phyloP scores from a whole-genome alignment of 2,113 vertebrate genomes.

The Deroptyus accipitrinus region DNA sequence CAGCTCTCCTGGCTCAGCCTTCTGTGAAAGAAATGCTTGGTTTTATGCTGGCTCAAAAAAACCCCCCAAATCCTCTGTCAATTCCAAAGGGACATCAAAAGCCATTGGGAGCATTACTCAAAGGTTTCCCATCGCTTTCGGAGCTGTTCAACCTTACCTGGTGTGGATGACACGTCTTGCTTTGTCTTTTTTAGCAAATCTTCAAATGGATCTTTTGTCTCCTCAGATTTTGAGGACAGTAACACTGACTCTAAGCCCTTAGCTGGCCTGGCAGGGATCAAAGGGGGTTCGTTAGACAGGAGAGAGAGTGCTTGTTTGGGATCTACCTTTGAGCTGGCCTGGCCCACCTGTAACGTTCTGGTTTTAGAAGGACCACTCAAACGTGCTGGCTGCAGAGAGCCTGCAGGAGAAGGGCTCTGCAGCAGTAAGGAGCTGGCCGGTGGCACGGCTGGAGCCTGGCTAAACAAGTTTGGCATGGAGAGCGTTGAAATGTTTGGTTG shows the following conservation, averaged over 20 bases:
- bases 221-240: conserved; percentile 55
- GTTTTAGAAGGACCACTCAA: conserved; percentile 52
- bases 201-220: conserved; percentile 88
- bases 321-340: conserved; percentile 70
- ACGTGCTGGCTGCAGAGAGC: conserved; percentile 21
- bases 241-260: conserved; percentile 66
- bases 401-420: conserved; percentile 44
- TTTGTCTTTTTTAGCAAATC: conserved; percentile 87
- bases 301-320: conserved; percentile 68
- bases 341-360: conserved; percentile 68
- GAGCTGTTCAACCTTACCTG: conserved; percentile 87
- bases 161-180: conserved; percentile 73
- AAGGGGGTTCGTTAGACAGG: conserved; percentile 59
- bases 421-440: conserved; percentile 66
- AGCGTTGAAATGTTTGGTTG: conserved; percentile 74
- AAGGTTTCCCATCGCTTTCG: conserved; percentile 94
- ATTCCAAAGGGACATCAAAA: background rate
- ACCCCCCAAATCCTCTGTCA: background rate
- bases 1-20: background rate
- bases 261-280: conserved; percentile 69
- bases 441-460: conserved; percentile 73
- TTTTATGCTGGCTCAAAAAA: conserved; percentile 42
- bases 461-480: conserved; percentile 81
- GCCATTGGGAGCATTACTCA: conserved; percentile 65
- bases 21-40: conserved; percentile 11